Base-by-base conservation (phyloP, 2,113 vertebrate species). In the Ictalurus furcatus region DNA sequence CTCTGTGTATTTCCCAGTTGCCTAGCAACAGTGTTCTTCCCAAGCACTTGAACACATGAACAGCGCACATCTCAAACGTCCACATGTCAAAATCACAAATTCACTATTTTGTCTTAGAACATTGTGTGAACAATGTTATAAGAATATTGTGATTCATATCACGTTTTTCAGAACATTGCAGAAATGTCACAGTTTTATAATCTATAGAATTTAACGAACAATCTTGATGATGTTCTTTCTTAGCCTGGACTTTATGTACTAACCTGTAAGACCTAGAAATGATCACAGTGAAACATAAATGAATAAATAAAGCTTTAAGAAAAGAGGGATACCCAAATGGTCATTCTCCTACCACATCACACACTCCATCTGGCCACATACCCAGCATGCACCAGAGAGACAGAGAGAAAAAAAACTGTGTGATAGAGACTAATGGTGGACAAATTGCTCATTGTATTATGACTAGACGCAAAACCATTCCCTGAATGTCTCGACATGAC, bases 381-480 rank as follows among this genome's bases (percentile, higher is more conserved):
- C 83, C 84, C 84, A 67, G 84, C 44, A 85, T 48, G 23, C 63
- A 69, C 21, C 44, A 52, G 25, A 85, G 44, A 52, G 16, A 52
- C 11, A 67, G 14, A 48, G 83, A 48, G 44, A 6, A 48, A 84
- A 81, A 84, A 63, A 84, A 44, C 25, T 5, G 58, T 61, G 34
- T 63, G 58, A 63, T 44, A 21, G 54, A 84, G 58, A 40, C 58
- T 84, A 84, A 84, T 63, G 59, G 58, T 44, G 59, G 30, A 84
- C 58, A 63, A 34, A 84, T 84, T 84, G 34, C 58, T 84, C 59
- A 84, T 63, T 84, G 59, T 84, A 76, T 86, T 17, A 67, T 74
- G 69, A 76, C 69, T 54, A 25, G 54, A 74, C 30, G 85, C 71
- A 86, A 74, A 74, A 9, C 21, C 85, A 34, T 71, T 85, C 34